phyloP scores from a whole-genome alignment of 35 echinoderm and acorn worm species.

The Acanthaster planci region DNA sequence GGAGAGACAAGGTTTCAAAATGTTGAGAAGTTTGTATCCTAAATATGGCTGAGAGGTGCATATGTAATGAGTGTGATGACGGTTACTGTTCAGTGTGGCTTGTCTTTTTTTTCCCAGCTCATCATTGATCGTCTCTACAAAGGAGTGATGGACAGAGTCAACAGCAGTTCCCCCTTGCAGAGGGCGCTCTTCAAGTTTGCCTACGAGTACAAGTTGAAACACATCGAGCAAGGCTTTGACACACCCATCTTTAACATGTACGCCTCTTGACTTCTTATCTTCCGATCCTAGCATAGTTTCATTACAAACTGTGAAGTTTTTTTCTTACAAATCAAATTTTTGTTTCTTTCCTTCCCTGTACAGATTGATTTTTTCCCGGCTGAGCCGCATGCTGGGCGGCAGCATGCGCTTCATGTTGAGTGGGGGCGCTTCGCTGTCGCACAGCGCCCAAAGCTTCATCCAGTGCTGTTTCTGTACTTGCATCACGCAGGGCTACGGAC shows the following conservation, averaged over 20 bases:
- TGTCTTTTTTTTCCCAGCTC: constrained; percentile 51
- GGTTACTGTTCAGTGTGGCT: background rate
- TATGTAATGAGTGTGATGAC: too few relatives aligned
- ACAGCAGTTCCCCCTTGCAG: constrained; percentile 55
- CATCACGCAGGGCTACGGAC: constrained; percentile 82
- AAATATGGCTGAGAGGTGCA: too few relatives aligned
- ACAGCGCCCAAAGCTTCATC: constrained; percentile 76
- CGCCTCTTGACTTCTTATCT: background rate
- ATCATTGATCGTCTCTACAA: constrained; percentile 86
- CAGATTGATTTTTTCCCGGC: constrained; percentile 80
- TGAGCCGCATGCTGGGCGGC: constrained; percentile 73
- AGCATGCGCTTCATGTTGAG: constrained; percentile 64
- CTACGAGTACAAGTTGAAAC: constrained; percentile 74
- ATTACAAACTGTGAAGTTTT: background rate
- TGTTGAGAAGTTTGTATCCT: too few relatives aligned
- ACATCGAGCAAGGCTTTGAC: constrained; percentile 65
- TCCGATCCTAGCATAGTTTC: background rate
- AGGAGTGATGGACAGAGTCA: constrained; percentile 86
- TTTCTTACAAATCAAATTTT: too few relatives aligned
- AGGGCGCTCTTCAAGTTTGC: constrained; percentile 81
- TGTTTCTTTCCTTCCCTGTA: background rate
- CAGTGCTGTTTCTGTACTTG: constrained; percentile 84
- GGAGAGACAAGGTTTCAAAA: too few relatives aligned
- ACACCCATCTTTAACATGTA: constrained; percentile 92
- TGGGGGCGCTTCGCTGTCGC: constrained; percentile 76